Base-by-base conservation (phyloP, 2,888 invertebrate species). In the Perizoma flavofasciatum region DNA sequence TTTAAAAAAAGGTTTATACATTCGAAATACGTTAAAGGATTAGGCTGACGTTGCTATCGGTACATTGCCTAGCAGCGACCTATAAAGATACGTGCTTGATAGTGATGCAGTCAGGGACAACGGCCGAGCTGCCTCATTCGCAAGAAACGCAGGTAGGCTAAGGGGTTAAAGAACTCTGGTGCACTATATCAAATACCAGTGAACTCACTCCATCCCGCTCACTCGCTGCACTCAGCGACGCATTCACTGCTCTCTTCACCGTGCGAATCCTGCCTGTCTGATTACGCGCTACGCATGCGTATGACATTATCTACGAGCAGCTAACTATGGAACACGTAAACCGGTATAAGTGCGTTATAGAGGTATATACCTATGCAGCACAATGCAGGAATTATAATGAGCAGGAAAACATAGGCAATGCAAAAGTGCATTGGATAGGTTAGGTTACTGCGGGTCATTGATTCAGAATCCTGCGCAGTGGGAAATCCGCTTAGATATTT, bases 111-210 rank as follows among this genome's bases (percentile, higher is more conserved):
- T 83, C 83, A 90, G 90, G 92, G 92, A 92, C 92, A 91, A 88
- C 85, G 92, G 87, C 92, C 92, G 85, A 75, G 79, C 86, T 81
- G 88, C 92, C 92, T 90, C 90, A 88, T 88, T 89, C 89, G 89
- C 91, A 89, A 83, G 88, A 89, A 87, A 82, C 85, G 87, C 89
- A 90, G 92, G 92, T 92, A 92, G 92, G 92, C 91, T 92, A 92
- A 88, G 89, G 89, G 92, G 90, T 90, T 90, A 92, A 91, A 85
- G 92, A 93, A 92, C 92, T 90, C 84, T 77, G 76, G 78, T 93
- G 92, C 89, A 92, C 90, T 91, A 92, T 89, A 91, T 92, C 89
- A 89, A 91, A 91, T 91, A 91, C 89, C 92, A 90, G 88, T 92
- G 92, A 92, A 92, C 90, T 88, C 85, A 74, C 79, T 76, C 75